Conservation (phyloP, 2,113 vertebrate species). For the Thamnophis sirtalis region DNA sequence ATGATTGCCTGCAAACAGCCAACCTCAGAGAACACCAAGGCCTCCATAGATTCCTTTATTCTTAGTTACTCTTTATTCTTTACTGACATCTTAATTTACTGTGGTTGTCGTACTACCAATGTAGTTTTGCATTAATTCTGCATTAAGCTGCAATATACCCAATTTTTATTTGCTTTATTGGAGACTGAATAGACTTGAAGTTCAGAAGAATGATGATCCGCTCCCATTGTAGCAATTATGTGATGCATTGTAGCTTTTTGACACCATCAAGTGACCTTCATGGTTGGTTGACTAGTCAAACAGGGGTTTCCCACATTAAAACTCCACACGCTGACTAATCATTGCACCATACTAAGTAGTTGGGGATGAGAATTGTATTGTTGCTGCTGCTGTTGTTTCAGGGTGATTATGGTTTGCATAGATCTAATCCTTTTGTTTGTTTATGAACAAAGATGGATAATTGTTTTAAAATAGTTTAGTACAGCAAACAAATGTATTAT, state of each 20-base stretch:
- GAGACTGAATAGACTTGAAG: too few relatives aligned
- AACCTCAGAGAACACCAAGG: neutral
- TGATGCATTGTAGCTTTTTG: neutral
- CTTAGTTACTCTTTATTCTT: neutral
- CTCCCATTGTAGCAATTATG: neutral
- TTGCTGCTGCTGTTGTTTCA: neutral
- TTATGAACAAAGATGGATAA: neutral
- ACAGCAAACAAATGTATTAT: neutral
- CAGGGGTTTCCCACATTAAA: constrained; percentile 1
- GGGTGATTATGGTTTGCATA: neutral
- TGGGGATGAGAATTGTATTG: neutral
- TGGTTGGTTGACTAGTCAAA: neutral
- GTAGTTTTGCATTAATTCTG: neutral
- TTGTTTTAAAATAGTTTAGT: neutral
- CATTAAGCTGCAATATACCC: neutral
- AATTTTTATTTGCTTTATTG: neutral
- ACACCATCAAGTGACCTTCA: neutral
- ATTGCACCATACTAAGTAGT: neutral
- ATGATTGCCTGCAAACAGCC: neutral
- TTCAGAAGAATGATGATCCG: neutral
- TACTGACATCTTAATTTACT: neutral
- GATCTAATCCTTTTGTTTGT: neutral
- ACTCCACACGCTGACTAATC: neutral
- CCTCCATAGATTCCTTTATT: neutral
- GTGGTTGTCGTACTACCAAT: neutral